Evolutionary conservation across 2,888 invertebrate genomes (phyloP), one percentile per base, ranked within the genome.

Genomic region (Nemapogon koenigi): DNA sequence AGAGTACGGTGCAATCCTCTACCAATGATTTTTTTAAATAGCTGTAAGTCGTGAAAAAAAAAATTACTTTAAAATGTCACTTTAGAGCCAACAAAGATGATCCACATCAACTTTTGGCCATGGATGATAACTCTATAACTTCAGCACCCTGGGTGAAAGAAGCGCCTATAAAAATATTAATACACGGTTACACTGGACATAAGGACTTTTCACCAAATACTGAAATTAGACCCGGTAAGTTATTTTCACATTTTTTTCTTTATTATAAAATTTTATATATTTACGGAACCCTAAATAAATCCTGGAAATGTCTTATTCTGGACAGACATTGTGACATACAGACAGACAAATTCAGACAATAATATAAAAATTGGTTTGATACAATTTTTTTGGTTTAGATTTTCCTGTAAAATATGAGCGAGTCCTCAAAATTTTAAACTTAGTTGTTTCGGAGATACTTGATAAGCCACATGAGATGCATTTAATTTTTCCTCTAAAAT

Each of bases 141-240:
- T 47, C 56, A 2, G 81, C 81, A 0, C 76, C 73, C 0, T 81
- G 82, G 64, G 62, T 75, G 0, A 39, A 48, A 11, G 53, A 63
- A 14, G 73, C 69, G 1, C 80, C 82, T 0, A 51, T 85, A 1
- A 83, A 84, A 46, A 65, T 87, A 10, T 46, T 86, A 1, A 72
- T 86, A 30, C 87, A 87, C 43, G 87, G 87, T 0, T 87, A 85
- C 46, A 85, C 85, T 0, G 86, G 86, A 0, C 41, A 81, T 49
- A 81, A 62, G 39, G 73, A 86, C 48, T 85, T 63, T 47, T 69
- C 83, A 0, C 86, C 86, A 0, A 87, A 82, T 48, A 63, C 66
- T 3, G 73, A 83, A 55, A 78, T 87, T 42, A 67, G 85, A 43
- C 84, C 85, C 59, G 83, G 83, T 83, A 40, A 40, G 25, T 33